A percentile compares a stretch with the other conserved stretches of the same genome.
These are phyloP conservation scores for Batillaria attramentaria DNA, from an alignment of 1,140 invertebrate species.

Conservation along the genomic window DNA sequence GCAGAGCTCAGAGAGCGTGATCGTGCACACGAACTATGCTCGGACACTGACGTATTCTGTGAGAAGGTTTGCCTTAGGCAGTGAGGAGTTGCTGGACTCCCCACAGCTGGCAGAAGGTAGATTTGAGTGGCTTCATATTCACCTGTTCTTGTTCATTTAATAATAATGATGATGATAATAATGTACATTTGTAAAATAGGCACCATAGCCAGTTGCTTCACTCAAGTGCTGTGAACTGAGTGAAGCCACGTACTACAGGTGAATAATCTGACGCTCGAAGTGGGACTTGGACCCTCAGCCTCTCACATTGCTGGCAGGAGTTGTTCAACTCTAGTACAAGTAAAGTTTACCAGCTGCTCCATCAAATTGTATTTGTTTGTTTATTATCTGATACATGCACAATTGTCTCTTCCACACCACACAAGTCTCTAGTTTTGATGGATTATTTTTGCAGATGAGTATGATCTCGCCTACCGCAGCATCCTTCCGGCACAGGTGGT, in stretches of 20 bases:
- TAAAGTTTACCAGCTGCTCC: background rate
- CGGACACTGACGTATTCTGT: constrained; percentile 67
- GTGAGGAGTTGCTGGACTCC: constrained; percentile 56
- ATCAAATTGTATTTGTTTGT: background rate
- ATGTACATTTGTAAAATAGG: background rate
- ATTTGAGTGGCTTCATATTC: background rate
- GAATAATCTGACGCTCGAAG: too few relatives aligned
- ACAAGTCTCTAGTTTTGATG: too few relatives aligned
- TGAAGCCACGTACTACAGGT: too few relatives aligned
- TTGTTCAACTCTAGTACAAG: background rate
- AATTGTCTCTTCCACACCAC: too few relatives aligned
- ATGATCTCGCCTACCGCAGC: constrained; percentile 79
- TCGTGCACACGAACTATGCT: constrained; percentile 66
- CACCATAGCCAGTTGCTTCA: too few relatives aligned
- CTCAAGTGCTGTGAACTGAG: too few relatives aligned
- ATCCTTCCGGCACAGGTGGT: constrained; percentile 83
- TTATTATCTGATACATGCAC: background rate
- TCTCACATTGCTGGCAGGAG: too few relatives aligned
- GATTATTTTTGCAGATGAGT: constrained; percentile 75
- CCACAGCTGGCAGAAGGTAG: constrained; percentile 60
- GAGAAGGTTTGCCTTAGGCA: constrained; percentile 57
- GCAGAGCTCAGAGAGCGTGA: constrained; percentile 65
- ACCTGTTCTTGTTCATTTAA: background rate
- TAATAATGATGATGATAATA: background rate
- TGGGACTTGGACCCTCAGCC: too few relatives aligned